Evolutionary conservation across 2,113 vertebrate species (phyloP).

Genomic region (Clarias gariepinus): DNA sequence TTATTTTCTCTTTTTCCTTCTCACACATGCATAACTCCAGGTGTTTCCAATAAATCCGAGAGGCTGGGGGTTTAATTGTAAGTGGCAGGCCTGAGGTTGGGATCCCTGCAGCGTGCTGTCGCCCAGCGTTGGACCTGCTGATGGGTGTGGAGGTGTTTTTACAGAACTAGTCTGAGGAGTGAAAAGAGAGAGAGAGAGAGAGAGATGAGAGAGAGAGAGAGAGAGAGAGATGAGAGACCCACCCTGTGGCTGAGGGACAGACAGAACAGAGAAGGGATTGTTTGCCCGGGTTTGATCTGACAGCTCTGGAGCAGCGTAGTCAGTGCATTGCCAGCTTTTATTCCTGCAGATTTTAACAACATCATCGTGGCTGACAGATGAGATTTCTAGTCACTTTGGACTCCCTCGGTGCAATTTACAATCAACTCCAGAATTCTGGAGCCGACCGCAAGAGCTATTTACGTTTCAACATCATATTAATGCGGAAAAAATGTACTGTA

Average conservation of each 20-base stretch:
- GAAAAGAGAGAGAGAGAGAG: constrained; percentile 48
- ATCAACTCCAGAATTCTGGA: not conserved
- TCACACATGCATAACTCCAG: constrained; percentile 49
- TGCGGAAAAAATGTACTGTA: not conserved
- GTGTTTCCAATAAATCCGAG: constrained; percentile 71
- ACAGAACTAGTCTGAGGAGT: constrained; percentile 59
- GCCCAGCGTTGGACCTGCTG: constrained; percentile 56
- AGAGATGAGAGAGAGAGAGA: constrained; percentile 55
- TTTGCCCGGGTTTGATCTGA: constrained; percentile 56
- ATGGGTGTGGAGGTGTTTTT: constrained; percentile 66
- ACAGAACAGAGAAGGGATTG: constrained; percentile 72
- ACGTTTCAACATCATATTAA: not conserved
- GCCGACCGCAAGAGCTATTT: not conserved
- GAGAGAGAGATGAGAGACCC: constrained; percentile 60
- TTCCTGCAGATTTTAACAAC: constrained; percentile 19
- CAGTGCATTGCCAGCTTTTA: not conserved
- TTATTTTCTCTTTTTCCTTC: not conserved
- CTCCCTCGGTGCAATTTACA: constrained; percentile 15
- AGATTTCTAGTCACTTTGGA: constrained; percentile 49
- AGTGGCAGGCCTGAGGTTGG: constrained; percentile 68
- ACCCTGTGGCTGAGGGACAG: constrained; percentile 57
- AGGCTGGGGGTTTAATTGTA: constrained; percentile 64
- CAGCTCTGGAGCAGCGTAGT: constrained; percentile 43
- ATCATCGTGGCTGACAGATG: constrained; percentile 25
- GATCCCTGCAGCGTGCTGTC: constrained; percentile 65